Evolutionary conservation across 1,140 invertebrate species (phyloP).

Genomic region (Cyclina sinensis): DNA sequence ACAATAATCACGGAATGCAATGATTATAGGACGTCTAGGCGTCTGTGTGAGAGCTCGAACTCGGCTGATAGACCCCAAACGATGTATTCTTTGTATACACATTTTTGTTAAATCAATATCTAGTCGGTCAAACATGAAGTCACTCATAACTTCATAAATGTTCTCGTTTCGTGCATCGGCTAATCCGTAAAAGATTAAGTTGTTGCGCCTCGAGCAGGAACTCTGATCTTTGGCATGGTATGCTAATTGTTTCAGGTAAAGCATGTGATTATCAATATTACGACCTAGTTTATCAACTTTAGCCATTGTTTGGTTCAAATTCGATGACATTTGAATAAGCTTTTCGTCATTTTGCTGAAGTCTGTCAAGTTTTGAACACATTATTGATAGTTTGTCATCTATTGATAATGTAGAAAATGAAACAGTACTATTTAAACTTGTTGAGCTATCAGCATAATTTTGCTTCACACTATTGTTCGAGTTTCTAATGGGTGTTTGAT

Average conservation of each 20-base stretch:
- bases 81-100: conserved; percentile 26
- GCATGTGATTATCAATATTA: background rate
- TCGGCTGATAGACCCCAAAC: background rate
- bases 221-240: conserved; percentile 9
- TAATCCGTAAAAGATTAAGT: conserved; percentile 27
- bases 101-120: conserved; percentile 20
- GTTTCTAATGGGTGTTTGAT: background rate
- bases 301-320: background rate
- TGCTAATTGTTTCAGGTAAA: conserved; percentile 22
- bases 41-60: too few species aligned
- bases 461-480: background rate
- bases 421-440: background rate
- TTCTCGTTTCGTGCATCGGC: background rate
- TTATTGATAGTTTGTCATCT: conserved; percentile 14
- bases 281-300: background rate
- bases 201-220: conserved; percentile 3
- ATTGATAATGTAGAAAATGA: conserved; percentile 1
- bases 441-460: background rate
- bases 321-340: background rate
- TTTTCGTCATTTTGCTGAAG: background rate
- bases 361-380: conserved; percentile 11
- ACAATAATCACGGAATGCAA: conserved; percentile 8
- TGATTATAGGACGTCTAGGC: background rate
- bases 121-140: background rate
- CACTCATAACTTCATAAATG: background rate